Conservation (phyloP, 2,113 vertebrate genomes). For the Ovibos moschatus region DNA sequence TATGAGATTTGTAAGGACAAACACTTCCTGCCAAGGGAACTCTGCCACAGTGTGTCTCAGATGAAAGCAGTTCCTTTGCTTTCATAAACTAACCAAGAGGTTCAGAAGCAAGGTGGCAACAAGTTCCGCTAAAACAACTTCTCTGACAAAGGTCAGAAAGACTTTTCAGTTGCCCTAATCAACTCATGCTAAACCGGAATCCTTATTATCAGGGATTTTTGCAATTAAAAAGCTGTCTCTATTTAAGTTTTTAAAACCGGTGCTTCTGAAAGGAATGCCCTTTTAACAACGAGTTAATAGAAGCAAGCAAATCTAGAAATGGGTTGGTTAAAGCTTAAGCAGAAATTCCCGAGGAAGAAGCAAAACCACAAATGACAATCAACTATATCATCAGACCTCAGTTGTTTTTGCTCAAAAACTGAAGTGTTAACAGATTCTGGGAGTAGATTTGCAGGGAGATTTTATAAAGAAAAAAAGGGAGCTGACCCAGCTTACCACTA, state of each 20-base stretch:
- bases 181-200: background rate
- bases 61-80: conserved; percentile 64
- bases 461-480: conserved; percentile 1
- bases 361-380: background rate
- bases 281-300: background rate
- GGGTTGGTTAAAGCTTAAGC: background rate
- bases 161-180: background rate
- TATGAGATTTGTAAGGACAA: conserved; percentile 22
- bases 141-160: background rate
- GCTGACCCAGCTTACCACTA: background rate
- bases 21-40: conserved; percentile 30
- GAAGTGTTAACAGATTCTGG: background rate
- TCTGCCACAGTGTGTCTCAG: conserved; percentile 4
- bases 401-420: background rate
- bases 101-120: conserved; percentile 26
- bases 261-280: background rate
- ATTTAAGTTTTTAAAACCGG: background rate
- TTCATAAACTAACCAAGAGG: conserved; percentile 44
- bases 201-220: background rate
- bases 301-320: background rate
- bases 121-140: background rate
- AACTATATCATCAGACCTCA: background rate
- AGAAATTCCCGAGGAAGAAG: background rate
- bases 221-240: background rate
- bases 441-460: background rate